Evolutionary conservation across 1,140 invertebrate genomes (phyloP).

Genomic region (Adoxophyes honmai): DNA sequence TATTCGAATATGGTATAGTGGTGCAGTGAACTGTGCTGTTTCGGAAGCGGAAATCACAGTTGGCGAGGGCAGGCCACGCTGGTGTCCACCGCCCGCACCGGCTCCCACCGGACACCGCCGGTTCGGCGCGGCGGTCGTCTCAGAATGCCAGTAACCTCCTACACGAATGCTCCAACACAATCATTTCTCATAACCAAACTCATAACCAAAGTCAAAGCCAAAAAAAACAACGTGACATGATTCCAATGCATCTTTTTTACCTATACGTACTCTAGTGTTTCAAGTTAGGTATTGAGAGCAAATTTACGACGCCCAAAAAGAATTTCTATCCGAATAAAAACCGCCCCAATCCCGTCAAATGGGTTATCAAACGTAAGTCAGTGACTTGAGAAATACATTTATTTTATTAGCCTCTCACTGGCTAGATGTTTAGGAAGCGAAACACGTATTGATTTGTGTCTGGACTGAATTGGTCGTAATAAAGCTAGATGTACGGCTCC

Average conservation of each 20-base stretch:
- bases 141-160: not conserved
- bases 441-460: slow-evolving; percentile 13
- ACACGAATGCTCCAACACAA: not conserved
- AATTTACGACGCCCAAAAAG: not conserved
- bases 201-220: not conserved
- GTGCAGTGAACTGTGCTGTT: slow-evolving; percentile 41
- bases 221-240: not conserved
- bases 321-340: not conserved
- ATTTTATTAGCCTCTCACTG: slow-evolving; percentile 11
- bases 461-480: slow-evolving; percentile 3
- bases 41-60: slow-evolving; percentile 41
- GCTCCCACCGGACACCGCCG: slow-evolving; percentile 30
- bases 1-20: slow-evolving; percentile 15
- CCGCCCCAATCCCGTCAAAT: not conserved
- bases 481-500: not conserved
- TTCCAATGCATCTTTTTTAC: not conserved
- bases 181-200: too few species aligned
- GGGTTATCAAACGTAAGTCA: slow-evolving; percentile 10
- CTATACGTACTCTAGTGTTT: too few species aligned
- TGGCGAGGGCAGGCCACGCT: slow-evolving; percentile 21
- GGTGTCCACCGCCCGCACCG: slow-evolving; percentile 35
- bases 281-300: not conserved
- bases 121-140: slow-evolving; percentile 1
- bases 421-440: not conserved
- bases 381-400: slow-evolving; percentile 15